Evolutionary conservation across 1,140 invertebrate species (phyloP).

Genomic region (Adelges cooleyi): DNA sequence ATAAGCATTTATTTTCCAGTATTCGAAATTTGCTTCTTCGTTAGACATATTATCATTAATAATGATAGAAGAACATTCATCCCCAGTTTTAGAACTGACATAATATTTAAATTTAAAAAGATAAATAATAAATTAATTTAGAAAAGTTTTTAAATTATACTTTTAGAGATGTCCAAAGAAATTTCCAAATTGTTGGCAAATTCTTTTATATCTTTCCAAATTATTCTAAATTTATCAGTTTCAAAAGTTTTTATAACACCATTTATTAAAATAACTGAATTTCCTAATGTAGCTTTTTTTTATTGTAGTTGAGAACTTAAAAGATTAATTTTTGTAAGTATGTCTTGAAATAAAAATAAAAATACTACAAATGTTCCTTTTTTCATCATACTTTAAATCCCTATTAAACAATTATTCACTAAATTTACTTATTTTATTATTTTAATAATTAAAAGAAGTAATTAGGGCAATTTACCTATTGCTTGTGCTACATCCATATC

Average conservation of each 20-base stretch:
- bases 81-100: too few species aligned
- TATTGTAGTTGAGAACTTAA: background rate
- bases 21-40: too few species aligned
- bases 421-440: background rate
- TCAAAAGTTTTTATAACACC: conserved; percentile 2
- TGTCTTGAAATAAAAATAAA: background rate
- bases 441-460: background rate
- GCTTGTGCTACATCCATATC: background rate
- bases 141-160: too few species aligned
- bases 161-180: background rate
- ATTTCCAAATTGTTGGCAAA: background rate
- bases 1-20: conserved; percentile 11
- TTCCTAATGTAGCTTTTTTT: background rate
- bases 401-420: background rate
- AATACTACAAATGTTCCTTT: background rate
- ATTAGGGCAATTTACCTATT: background rate
- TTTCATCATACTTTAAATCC: background rate
- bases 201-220: background rate
- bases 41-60: too few species aligned
- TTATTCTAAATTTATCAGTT: background rate
- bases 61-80: too few species aligned
- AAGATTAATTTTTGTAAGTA: background rate
- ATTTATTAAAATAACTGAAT: background rate
- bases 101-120: too few species aligned
- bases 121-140: too few species aligned